Conservation (phyloP, 30 jellyfish, hydroid and myxozoan genomes). For the Chironex yamaguchii region DNA sequence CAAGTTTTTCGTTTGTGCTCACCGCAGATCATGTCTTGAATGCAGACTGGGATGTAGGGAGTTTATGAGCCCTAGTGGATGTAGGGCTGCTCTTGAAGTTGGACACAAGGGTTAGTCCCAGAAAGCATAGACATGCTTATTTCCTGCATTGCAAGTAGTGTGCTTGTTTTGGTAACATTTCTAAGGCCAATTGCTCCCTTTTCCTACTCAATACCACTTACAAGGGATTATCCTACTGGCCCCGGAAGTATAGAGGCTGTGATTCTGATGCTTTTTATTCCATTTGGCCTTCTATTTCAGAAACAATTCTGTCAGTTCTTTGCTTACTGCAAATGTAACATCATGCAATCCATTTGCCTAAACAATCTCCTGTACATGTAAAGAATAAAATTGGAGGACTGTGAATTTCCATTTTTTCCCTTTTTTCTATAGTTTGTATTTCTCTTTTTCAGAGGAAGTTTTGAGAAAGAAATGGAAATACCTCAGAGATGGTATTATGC, state of each 20-base stretch:
- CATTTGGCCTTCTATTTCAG: neutral
- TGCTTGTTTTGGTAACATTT: neutral
- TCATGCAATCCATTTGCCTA: slow-evolving; percentile 9
- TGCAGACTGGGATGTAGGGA: no score
- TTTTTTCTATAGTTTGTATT: neutral
- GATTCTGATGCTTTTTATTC: neutral
- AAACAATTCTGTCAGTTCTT: neutral
- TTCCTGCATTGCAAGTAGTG: no score
- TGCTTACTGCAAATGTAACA: slow-evolving; percentile 5
- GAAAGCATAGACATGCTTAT: no score
- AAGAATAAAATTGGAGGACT: no score
- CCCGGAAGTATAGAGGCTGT: slow-evolving; percentile 1
- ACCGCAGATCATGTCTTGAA: no score
- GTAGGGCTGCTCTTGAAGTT: no score
- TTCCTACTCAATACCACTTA: slow-evolving; percentile 7
- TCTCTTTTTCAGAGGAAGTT: slow-evolving; percentile 16
- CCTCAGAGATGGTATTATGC: slow-evolving; percentile 28
- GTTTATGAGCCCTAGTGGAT: no score
- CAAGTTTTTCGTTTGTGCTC: no score
- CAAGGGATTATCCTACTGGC: neutral
- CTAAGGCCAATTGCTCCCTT: neutral
- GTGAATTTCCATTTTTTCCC: no score
- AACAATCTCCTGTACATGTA: slow-evolving; percentile 1
- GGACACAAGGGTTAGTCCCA: no score
- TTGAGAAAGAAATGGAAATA: slow-evolving; percentile 47